A percentile compares a stretch with the other conserved stretches of the same genome.
These are phyloP conservation scores for Pterostichus niger DNA, from an alignment of 2,888 invertebrate genomes.

Conservation along the genomic window DNA sequence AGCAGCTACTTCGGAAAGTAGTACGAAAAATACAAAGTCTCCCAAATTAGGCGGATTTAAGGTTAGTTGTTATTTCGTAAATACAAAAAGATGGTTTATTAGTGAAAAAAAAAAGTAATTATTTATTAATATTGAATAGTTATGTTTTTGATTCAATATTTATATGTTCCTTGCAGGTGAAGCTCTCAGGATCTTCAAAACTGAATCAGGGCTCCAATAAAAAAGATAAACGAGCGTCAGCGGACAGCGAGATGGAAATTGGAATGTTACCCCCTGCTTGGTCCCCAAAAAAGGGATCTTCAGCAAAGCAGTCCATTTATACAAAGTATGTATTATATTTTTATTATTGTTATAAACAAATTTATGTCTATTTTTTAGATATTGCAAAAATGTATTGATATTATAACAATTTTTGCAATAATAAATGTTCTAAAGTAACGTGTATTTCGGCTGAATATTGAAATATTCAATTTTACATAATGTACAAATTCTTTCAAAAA, in stretches of 20 bases:
- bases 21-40: constrained; percentile 68
- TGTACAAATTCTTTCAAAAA: neutral
- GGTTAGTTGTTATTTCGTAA: constrained; percentile 52
- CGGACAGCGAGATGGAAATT: constrained; percentile 72
- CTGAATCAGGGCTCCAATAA: constrained; percentile 69
- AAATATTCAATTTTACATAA: neutral
- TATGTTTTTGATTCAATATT: neutral
- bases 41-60: constrained; percentile 68
- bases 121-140: neutral
- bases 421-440: constrained; percentile 1
- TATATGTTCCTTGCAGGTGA: constrained; percentile 71
- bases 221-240: constrained; percentile 70
- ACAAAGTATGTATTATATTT: constrained; percentile 54
- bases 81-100: too few species aligned
- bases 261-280: constrained; percentile 75
- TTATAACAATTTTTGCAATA: constrained; percentile 2
- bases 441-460: neutral
- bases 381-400: neutral
- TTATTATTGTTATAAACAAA: constrained; percentile 5
- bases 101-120: too few species aligned
- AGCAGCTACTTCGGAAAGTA: constrained; percentile 47
- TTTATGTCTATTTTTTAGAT: neutral
- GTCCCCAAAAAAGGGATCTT: constrained; percentile 69
- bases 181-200: constrained; percentile 70
- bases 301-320: constrained; percentile 53